phyloP scores from a whole-genome alignment of 2,113 vertebrate species.

The Delphinapterus leucas region DNA sequence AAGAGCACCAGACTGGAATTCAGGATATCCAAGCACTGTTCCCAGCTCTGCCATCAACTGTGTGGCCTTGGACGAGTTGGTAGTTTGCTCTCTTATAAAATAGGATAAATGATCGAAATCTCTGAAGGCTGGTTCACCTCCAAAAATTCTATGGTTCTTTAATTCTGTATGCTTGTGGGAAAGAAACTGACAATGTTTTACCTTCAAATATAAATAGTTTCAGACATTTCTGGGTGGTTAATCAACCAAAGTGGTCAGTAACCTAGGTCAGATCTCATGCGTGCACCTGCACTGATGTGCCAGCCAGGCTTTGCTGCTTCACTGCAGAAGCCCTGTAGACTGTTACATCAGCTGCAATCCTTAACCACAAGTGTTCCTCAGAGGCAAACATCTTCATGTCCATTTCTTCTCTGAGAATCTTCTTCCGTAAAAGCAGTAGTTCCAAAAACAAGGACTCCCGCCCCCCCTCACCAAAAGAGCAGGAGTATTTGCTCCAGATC shows the following conservation, averaged over 20 bases:
- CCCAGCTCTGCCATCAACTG: background rate
- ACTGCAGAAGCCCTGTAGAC: background rate
- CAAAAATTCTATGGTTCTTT: background rate
- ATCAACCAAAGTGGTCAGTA: background rate
- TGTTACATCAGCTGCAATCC: background rate
- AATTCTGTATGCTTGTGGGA: background rate
- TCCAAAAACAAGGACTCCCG: background rate
- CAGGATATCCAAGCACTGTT: background rate
- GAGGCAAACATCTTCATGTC: background rate
- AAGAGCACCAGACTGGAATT: background rate
- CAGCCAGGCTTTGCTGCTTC: rapidly evolving
- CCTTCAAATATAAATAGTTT: constrained; percentile 43
- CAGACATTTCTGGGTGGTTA: background rate
- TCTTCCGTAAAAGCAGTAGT: background rate
- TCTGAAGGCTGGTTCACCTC: background rate
- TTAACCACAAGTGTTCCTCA: background rate
- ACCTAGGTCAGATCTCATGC: background rate
- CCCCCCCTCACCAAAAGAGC: background rate
- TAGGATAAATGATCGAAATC: background rate
- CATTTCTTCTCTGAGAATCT: constrained; percentile 14
- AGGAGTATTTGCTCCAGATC: background rate
- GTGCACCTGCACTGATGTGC: background rate
- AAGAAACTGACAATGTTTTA: background rate
- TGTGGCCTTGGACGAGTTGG: background rate
- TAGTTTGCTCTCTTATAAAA: background rate